Evolutionary conservation across 2,888 invertebrate species (phyloP).

Genomic region (Allacma fusca): DNA sequence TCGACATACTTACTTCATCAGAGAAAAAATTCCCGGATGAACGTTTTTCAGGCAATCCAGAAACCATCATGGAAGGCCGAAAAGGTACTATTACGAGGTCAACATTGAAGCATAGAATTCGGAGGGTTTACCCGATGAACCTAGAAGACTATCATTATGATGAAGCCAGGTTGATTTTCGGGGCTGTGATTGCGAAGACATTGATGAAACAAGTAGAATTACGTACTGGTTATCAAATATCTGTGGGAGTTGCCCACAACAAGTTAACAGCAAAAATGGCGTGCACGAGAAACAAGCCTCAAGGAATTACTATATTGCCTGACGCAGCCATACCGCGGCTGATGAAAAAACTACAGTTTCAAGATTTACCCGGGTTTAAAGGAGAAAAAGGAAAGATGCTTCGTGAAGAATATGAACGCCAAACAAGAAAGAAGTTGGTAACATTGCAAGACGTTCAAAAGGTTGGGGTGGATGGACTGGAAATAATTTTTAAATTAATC

Average conservation of each 20-base stretch:
- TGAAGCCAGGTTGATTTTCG: not conserved
- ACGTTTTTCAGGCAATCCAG: not conserved
- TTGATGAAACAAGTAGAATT: conserved; percentile 5
- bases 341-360: not conserved
- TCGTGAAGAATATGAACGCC: not conserved
- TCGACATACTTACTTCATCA: not conserved
- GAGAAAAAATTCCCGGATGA: not conserved
- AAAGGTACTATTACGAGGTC: not conserved
- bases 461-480: not conserved
- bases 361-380: not conserved
- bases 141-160: not conserved
- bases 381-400: not conserved
- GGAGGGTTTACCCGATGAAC: not conserved
- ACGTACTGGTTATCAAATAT: conserved; percentile 24
- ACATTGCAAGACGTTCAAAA: not conserved
- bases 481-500: not conserved
- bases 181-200: conserved; percentile 7
- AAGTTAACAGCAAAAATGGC: conserved; percentile 30
- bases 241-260: conserved; percentile 23
- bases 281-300: conserved; percentile 33
- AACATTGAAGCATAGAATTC: not conserved
- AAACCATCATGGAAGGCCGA: not conserved
- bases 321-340: not conserved
- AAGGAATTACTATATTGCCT: conserved; percentile 13
- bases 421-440: not conserved